These are phyloP conservation scores for Drosophila paracracens DNA, from an alignment of 2,888 invertebrate species.

Conservation along the genomic window DNA sequence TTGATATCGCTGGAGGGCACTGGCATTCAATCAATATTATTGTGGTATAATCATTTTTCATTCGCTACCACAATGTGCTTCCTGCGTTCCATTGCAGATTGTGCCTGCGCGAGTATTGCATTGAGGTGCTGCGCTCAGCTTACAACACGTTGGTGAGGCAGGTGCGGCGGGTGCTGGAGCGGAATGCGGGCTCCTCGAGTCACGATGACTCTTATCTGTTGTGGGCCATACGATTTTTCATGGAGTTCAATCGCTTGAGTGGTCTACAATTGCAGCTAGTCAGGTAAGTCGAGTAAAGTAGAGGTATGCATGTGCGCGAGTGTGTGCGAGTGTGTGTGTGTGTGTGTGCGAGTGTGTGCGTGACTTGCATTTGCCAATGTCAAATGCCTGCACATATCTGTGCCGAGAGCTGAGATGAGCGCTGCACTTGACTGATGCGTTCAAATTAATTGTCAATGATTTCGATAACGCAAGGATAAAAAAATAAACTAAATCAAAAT, in stretches of 20 bases:
- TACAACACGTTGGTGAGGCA: slow-evolving; percentile 97
- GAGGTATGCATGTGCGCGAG: slow-evolving; percentile 5
- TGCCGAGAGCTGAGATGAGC: slow-evolving; percentile 25
- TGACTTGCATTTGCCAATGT: slow-evolving; percentile 59
- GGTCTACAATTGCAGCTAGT: slow-evolving; percentile 95
- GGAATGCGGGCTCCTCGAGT: slow-evolving; percentile 89
- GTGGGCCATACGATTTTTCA: slow-evolving; percentile 97
- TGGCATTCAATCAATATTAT: slow-evolving; percentile 78
- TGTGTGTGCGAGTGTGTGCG: slow-evolving; percentile 6
- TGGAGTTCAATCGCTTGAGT: slow-evolving; percentile 97
- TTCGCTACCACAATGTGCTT: slow-evolving; percentile 29
- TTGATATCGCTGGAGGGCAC: slow-evolving; percentile 26
- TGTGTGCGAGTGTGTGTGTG: slow-evolving; percentile 2
- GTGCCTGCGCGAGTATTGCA: slow-evolving; percentile 97
- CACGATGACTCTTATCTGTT: slow-evolving; percentile 97
- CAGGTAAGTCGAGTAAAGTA: slow-evolving; percentile 87
- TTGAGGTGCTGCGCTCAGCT: slow-evolving; percentile 95
- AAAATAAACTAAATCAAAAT: neutral
- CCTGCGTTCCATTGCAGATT: slow-evolving; percentile 86
- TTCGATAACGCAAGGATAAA: slow-evolving; percentile 32
- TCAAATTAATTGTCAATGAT: slow-evolving; percentile 71
- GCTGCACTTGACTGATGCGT: slow-evolving; percentile 52
- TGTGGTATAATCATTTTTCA: slow-evolving; percentile 77
- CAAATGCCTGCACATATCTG: slow-evolving; percentile 38
- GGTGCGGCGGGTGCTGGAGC: slow-evolving; percentile 91